phyloP scores from a whole-genome alignment of 2,113 vertebrate species.

The Girardinichthys multiradiatus region DNA sequence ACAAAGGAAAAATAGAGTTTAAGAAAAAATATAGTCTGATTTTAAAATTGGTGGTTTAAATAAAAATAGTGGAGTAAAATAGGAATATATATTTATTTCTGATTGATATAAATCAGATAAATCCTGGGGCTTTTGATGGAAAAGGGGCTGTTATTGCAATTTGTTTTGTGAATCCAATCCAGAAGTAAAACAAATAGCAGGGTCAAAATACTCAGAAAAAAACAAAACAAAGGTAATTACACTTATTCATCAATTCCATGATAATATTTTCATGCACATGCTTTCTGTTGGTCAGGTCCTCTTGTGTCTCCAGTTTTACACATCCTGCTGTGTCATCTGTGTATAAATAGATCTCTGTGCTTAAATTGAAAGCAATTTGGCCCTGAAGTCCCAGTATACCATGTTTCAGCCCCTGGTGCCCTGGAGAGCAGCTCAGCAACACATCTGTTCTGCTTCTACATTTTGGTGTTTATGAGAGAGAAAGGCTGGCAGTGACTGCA shows the following conservation, averaged over 20 bases:
- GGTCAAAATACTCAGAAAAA: background rate
- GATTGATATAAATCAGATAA: too few relatives aligned
- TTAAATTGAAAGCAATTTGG: slow-evolving; percentile 52
- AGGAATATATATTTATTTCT: too few relatives aligned
- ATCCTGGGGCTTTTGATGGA: too few relatives aligned
- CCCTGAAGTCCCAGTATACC: slow-evolving; percentile 27
- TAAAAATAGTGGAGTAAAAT: too few relatives aligned
- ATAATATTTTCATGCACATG: background rate
- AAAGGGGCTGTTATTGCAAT: background rate
- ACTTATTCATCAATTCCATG: background rate
- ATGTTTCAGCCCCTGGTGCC: slow-evolving; percentile 39
- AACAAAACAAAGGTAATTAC: background rate
- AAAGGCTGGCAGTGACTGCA: slow-evolving; percentile 64
- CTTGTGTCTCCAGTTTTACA: background rate
- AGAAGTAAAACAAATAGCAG: too few relatives aligned
- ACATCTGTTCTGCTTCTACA: slow-evolving; percentile 48
- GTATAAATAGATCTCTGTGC: background rate
- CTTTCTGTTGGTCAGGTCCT: background rate
- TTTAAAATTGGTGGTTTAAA: too few relatives aligned
- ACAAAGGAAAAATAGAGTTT: too few relatives aligned
- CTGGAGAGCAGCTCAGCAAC: slow-evolving; percentile 47
- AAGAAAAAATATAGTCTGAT: too few relatives aligned
- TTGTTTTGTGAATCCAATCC: too few relatives aligned
- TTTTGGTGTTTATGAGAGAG: background rate
- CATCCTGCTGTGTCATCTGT: background rate